phyloP scores from a whole-genome alignment of 1,140 invertebrate genomes.

The Dufourea novaeangliae region DNA sequence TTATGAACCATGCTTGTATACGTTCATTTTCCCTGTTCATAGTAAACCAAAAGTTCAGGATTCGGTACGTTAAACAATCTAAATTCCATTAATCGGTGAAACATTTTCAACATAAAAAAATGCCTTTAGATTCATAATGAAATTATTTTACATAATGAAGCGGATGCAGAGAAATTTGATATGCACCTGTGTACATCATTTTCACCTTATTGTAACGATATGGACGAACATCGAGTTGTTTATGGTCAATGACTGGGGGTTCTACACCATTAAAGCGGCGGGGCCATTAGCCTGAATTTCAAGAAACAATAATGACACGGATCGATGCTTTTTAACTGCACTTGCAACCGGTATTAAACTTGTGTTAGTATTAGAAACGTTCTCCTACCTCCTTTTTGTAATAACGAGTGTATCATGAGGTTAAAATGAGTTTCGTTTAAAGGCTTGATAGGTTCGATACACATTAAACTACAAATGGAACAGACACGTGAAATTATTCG shows the following conservation, averaged over 20 bases:
- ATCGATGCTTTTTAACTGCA: not conserved
- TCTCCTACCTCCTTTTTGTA: not conserved
- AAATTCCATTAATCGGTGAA: too few species aligned
- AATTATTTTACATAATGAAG: too few species aligned
- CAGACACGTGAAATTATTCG: not conserved
- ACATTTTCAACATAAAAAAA: not conserved
- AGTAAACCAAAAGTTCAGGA: too few species aligned
- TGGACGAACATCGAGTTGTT: not conserved
- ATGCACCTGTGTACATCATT: not conserved
- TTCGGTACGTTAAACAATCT: too few species aligned
- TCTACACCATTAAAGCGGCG: not conserved
- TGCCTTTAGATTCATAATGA: too few species aligned
- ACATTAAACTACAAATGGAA: too few species aligned
- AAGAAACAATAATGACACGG: not conserved
- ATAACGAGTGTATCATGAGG: too few species aligned
- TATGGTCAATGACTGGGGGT: not conserved
- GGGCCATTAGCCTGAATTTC: slow-evolving; percentile 18
- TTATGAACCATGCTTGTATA: too few species aligned
- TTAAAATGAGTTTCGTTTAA: not conserved
- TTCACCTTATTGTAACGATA: not conserved
- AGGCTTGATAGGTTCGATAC: too few species aligned
- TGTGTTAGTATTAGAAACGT: not conserved
- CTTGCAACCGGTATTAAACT: not conserved
- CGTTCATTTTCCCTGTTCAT: too few species aligned
- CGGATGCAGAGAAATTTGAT: too few species aligned